Evolutionary conservation across 1,140 invertebrate species (phyloP), one percentile per base, ranked within the genome.

Genomic region (Chymomyza costata): DNA sequence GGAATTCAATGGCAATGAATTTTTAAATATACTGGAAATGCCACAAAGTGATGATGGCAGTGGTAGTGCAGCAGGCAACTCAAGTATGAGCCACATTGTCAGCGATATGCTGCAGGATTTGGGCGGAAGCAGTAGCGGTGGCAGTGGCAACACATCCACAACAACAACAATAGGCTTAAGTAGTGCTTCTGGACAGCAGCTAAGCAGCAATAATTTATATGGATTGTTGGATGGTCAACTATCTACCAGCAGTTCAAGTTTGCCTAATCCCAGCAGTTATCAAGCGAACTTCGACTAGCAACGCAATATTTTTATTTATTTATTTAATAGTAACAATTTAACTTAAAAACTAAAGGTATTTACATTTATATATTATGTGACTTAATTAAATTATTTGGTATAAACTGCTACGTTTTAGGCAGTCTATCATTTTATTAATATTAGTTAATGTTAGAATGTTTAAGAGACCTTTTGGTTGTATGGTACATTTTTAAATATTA

Each of bases 1-100:
- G 39, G 74, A 80, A 1, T 80, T 78, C 34, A 80, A 71, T n/a
- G 78, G 78, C 18, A 59, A 62, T 37, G 82, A 84, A 34, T 82
- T 76, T 17, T 64, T 84, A n/a, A 84, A 82, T 47, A 82, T 82
- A 7, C 38, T 82, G 5, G 76, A 82, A 10, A 61, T 60, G 62
- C 57, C 54, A 19, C 32, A 43, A 1, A 31, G 50, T 7, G 56
- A 60, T 0, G 51, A 60, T 25, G 43, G 34, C 6, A 34, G 28
- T 37, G 81, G 71, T 46, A 80, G 63, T 16, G 61, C 46, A 6
- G 68, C 59, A 2, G 71, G 71, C 19, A 76, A 54, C 5, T 39
- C 40, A n/a, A 65, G 56, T 37, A 67, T 67, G 50, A 52, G 51
- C 10, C 49, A 68, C 34, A 71, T 76, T 34, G 56, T 66, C 0